Base-by-base conservation (phyloP, 2,888 invertebrate genomes). In the Imbricaverruca yamaguchii region DNA sequence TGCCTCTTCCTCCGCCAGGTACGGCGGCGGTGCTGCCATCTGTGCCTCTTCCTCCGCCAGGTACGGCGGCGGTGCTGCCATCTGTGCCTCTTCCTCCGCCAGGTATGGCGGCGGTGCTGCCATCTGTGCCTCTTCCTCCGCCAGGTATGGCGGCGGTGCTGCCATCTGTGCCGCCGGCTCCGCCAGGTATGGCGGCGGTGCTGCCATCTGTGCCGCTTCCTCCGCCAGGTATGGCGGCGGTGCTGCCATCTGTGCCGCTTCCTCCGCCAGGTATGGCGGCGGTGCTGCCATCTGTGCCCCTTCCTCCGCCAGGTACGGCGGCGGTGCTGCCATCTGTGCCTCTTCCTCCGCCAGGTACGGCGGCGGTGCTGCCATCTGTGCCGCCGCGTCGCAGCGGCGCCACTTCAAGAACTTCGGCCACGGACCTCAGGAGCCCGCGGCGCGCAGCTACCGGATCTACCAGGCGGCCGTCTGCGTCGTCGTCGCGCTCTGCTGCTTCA, bases 361-460 rank as follows among this genome's bases (percentile, higher is more conserved):
- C 18, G 61, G 61, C 18, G 61, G 0, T 15, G 15, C 61, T 15
- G 61, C 18, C 61, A 18, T 4, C 15, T 13, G 61, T 4, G 77
- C n/a, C 13, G n/a, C 77, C 39, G 56, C 80, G 10, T 55, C 65
- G 39, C 80, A 80, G 59, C 23, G 59, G 55, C 80, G 80, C 53
- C n/a, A 23, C 67, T 67, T 23, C 67, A 53, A 53, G 65, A 55
- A 80, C 80, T 80, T 80, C n/a, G 61, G 53, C 55, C 80, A 80
- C 55, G 65, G 65, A 23, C 65, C 65, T 9, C 18, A 65, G 65
- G n/a, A 23, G 65, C 65, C n/a, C 4, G 39, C 39, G n/a, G 7
- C n/a, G 11, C 8, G 9, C 6, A 23, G 65, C 65, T 65, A 65
- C 23, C 65, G 65, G n/a, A 9, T 23, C 23, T 65, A 23, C 65